Conservation (phyloP, 2,797 vertebrate species). For the Melanotaenia boesemani region DNA sequence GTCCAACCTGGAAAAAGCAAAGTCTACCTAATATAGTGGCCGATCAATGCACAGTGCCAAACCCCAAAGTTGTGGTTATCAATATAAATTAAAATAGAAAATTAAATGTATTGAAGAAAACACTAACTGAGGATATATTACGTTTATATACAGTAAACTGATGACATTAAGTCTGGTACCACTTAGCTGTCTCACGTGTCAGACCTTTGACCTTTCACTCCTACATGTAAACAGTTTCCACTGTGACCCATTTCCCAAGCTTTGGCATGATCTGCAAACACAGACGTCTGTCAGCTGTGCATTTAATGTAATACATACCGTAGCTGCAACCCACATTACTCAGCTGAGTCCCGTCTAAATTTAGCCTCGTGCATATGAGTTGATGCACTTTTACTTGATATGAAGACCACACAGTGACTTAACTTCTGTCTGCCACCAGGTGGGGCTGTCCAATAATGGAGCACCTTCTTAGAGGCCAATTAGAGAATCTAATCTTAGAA, state of each 20-base stretch:
- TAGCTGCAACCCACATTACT: slow-evolving; percentile 16
- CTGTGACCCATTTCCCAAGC: slow-evolving; percentile 29
- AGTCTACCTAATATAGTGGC: no score
- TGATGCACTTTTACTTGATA: neutral
- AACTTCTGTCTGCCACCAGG: neutral
- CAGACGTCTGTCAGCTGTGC: neutral
- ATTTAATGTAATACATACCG: slow-evolving; percentile 28
- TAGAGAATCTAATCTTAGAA: no score
- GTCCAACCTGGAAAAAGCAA: no score
- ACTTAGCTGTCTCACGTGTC: neutral
- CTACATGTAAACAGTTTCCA: neutral
- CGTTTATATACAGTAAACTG: neutral
- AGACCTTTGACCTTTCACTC: neutral
- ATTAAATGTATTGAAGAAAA: no score
- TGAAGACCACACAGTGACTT: neutral
- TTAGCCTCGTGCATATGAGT: neutral
- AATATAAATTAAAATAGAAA: no score
- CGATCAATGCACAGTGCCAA: neutral
- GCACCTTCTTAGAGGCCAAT: no score
- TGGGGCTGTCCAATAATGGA: neutral
- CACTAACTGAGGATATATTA: neutral
- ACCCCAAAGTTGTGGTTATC: neutral
- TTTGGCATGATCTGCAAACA: slow-evolving; percentile 17
- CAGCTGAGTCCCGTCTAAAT: neutral
- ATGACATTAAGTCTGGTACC: neutral